Evolutionary conservation across 1,140 invertebrate species (phyloP).

Genomic region (Apis cerana): DNA sequence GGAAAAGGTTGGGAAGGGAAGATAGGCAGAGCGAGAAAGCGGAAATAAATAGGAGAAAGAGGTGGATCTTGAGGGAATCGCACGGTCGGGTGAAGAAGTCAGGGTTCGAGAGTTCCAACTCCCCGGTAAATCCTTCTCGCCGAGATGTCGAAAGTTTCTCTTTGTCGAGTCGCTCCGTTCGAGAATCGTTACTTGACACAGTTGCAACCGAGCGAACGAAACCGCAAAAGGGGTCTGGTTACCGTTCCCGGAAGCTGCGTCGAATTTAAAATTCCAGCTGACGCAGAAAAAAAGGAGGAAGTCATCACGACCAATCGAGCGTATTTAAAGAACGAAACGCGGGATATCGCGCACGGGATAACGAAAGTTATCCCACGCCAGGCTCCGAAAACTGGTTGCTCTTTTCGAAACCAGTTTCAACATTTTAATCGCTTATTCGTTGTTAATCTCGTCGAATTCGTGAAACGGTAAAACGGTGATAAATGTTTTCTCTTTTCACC

Average conservation of each 20-base stretch:
- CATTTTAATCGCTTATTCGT: neutral
- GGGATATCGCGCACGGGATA: neutral
- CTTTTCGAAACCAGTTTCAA: too few species aligned
- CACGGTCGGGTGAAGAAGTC: slow-evolving; percentile 9
- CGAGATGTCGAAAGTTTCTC: slow-evolving; percentile 24
- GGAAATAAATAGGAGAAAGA: neutral
- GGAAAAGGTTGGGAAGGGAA: too few species aligned
- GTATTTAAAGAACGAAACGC: slow-evolving; percentile 15
- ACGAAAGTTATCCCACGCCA: neutral
- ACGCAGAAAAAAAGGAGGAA: too few species aligned
- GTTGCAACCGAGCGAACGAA: slow-evolving; percentile 10
- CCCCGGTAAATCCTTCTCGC: neutral
- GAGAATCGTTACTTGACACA: slow-evolving; percentile 35
- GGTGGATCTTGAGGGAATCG: slow-evolving; percentile 58
- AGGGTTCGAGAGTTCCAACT: slow-evolving; percentile 12
- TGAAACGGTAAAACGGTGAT: neutral
- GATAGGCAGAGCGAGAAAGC: neutral
- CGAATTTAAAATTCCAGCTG: slow-evolving; percentile 25
- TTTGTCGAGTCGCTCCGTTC: neutral
- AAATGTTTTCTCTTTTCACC: neutral
- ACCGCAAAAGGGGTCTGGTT: slow-evolving; percentile 11
- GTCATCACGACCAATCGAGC: neutral
- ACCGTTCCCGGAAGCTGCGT: slow-evolving; percentile 10
- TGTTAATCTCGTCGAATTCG: neutral
- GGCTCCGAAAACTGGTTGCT: neutral